Evolutionary conservation across 2,888 invertebrate genomes (phyloP).

Genomic region (Macrostomum cliftonense): DNA sequence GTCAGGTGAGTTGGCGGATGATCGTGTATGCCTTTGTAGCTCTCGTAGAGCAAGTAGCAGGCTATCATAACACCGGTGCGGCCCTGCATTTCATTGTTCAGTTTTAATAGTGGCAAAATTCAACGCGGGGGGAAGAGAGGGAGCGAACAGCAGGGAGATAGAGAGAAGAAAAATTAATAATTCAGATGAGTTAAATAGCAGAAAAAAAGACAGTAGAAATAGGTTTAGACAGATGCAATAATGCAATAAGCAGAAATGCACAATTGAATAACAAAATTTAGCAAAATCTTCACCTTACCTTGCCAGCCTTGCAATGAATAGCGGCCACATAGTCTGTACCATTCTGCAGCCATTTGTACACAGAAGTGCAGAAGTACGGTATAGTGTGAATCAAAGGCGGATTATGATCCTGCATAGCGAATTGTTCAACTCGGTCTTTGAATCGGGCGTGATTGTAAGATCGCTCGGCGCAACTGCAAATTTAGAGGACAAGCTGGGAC

Average conservation of each 20-base stretch:
- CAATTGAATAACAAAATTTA: too few relatives aligned
- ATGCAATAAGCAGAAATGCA: neutral
- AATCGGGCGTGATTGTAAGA: too few relatives aligned
- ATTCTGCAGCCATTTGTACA: too few relatives aligned
- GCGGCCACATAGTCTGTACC: too few relatives aligned
- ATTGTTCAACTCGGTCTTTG: too few relatives aligned
- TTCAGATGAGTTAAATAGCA: neutral
- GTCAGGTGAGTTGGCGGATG: slow-evolving; percentile 36
- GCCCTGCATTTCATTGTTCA: slow-evolving; percentile 44
- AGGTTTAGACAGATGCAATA: neutral
- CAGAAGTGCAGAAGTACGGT: too few relatives aligned
- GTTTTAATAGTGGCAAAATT: neutral
- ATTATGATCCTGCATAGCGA: too few relatives aligned
- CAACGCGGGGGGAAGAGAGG: neutral
- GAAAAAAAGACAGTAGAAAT: neutral
- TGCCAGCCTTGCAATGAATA: too few relatives aligned
- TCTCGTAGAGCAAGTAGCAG: slow-evolving; percentile 76
- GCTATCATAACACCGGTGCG: slow-evolving; percentile 73
- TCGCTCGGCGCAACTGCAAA: too few relatives aligned
- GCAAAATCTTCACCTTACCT: too few relatives aligned
- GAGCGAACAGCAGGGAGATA: neutral
- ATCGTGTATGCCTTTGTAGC: slow-evolving; percentile 20
- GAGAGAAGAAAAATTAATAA: neutral
- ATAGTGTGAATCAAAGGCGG: too few relatives aligned
- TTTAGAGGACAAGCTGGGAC: too few relatives aligned